phyloP scores from a whole-genome alignment of 2,113 vertebrate genomes.

The Mormyrus iriodes region DNA sequence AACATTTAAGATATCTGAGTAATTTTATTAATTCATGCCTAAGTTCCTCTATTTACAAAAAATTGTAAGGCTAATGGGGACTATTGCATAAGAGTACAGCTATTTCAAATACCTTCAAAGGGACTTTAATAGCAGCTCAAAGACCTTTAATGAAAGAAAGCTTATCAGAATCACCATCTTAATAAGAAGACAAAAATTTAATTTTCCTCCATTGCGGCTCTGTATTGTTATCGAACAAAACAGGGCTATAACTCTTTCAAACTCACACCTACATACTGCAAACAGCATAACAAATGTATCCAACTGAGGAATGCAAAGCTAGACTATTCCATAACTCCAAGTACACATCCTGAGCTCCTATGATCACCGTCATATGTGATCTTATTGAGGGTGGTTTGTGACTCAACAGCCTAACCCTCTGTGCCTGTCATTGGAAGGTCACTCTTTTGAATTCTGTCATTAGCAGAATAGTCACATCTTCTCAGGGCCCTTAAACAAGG shows the following conservation, averaged over 20 bases:
- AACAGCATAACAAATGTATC: neutral
- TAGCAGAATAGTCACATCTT: neutral
- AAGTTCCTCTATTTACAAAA: neutral
- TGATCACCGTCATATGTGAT: neutral
- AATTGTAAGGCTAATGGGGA: neutral
- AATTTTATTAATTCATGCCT: neutral
- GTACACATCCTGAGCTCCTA: neutral
- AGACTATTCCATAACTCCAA: neutral
- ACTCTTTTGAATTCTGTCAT: neutral
- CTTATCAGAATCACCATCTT: neutral
- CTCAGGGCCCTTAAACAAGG: neutral
- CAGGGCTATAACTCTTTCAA: neutral
- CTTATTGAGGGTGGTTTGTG: neutral
- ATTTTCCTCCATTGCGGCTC: neutral
- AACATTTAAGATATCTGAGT: neutral
- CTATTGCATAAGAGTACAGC: neutral
- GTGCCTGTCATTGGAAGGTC: neutral
- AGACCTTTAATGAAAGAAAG: neutral
- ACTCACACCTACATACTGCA: neutral
- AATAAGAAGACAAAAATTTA: neutral
- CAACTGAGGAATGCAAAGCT: neutral
- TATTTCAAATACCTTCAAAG: neutral
- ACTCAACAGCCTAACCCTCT: neutral
- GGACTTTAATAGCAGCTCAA: neutral
- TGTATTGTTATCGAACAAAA: neutral